Base-by-base conservation (phyloP, 2,113 vertebrate species). In the Dipodomys spectabilis region DNA sequence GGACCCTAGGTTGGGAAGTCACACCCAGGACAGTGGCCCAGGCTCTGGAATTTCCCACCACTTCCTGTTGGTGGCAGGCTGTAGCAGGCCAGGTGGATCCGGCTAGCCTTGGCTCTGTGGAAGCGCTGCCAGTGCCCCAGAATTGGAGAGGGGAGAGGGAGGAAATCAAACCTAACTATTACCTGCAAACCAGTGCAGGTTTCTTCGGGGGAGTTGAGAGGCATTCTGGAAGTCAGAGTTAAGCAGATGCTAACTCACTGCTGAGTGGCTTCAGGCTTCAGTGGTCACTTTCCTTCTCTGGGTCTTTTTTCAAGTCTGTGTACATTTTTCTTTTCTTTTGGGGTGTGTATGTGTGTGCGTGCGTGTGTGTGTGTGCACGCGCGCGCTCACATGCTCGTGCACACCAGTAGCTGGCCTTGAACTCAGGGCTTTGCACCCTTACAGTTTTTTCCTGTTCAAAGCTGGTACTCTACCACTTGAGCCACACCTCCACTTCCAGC, bases 121-220 rank as follows among this genome's bases (percentile, higher is more conserved):
- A 39, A 71, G 15, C 12, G 2, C 12, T 57, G 53, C 53, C 49
- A 18, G 53, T 74, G 69, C 4, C 53, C 15, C 53, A 18, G 53
- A 57, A 13, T 49, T 16, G 62, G n/a, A 19, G 8, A 6, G 7
- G 19, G 2, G 32, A 44, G 19, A 10, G n/a, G 18, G 69, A 35
- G 22, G 57, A 82, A 73, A 78, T 22, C 7, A 2, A 35, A 18
- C 6, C 15, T 6, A 1, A 5, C 5, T 35, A 35, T 9, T 25
- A 72, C 39, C 72, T 82, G 77, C n/a, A 19, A 57, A 25, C 2
- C 35, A 72, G 16, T 4, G 32, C 62, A 60, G 45, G 44, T 28
- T 27, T 16, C 9, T 16, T 30, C n/a, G 4, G 0, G 0, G 27
- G 69, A 53, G 19, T 6, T 28, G n/a, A 0, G 3, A n/a, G 67